Conservation (phyloP, 2,797 vertebrate species). For the Pipistrellus pipistrellus region DNA sequence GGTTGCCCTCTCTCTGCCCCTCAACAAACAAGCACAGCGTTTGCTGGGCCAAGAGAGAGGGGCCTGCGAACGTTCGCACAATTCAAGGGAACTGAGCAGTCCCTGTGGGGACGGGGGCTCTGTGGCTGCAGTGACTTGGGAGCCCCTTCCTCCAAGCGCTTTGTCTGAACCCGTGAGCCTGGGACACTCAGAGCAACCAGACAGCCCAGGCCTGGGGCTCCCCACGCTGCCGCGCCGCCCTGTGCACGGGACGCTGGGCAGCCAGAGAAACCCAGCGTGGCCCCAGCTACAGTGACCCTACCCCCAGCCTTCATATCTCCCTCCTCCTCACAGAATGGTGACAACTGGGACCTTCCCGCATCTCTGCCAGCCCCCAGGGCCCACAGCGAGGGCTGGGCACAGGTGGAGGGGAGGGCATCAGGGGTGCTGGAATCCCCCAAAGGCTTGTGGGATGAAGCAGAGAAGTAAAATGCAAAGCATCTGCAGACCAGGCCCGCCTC, state of each 20-base stretch:
- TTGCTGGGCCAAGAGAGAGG: no score
- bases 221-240: background rate
- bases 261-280: background rate
- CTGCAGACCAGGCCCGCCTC: background rate
- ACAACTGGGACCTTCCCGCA: background rate
- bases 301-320: no score
- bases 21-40: background rate
- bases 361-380: rapidly evolving
- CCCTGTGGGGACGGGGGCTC: background rate
- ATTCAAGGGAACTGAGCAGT: background rate
- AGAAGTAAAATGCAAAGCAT: background rate
- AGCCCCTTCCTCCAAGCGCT: background rate
- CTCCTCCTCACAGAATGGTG: background rate
- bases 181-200: rapidly evolving
- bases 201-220: background rate
- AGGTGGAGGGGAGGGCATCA: background rate
- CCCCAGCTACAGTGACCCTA: no score
- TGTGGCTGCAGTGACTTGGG: background rate
- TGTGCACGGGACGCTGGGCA: rapidly evolving
- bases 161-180: background rate
- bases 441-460: background rate
- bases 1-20: rapidly evolving
- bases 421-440: background rate
- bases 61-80: background rate
- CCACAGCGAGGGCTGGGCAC: rapidly evolving